phyloP scores from a whole-genome alignment of 92 coral and sea anemone species.

The Umimayanthus chanpuru region DNA sequence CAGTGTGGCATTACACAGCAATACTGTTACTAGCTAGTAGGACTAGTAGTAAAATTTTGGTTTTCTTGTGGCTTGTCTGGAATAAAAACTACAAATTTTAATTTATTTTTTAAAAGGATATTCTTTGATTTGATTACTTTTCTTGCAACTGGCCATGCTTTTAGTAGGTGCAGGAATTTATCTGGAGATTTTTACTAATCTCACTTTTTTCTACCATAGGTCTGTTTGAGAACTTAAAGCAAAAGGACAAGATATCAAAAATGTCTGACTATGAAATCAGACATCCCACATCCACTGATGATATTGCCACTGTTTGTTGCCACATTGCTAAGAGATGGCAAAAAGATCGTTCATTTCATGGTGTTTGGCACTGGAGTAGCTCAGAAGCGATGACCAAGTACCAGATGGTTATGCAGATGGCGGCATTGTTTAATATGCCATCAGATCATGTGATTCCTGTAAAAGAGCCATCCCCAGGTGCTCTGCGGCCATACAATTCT shows the following conservation, averaged over 20 bases:
- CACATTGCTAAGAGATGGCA: constrained; percentile 60
- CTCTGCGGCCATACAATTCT: constrained; percentile 81
- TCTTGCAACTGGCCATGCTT: too few relatives aligned
- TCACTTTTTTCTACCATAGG: constrained; percentile 37
- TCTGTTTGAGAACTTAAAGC: constrained; percentile 64
- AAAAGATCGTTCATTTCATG: constrained; percentile 46
- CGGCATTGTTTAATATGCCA: constrained; percentile 67
- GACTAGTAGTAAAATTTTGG: too few relatives aligned
- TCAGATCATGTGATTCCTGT: constrained; percentile 70
- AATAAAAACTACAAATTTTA: too few relatives aligned
- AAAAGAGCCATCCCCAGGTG: constrained; percentile 69
- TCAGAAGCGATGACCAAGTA: constrained; percentile 83
- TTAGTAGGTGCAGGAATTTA: background rate
- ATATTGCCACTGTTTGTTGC: constrained; percentile 67
- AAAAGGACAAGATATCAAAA: constrained; percentile 49
- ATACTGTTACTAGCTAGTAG: too few relatives aligned
- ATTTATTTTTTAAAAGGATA: too few relatives aligned
- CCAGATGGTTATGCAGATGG: constrained; percentile 74
- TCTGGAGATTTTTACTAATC: too few relatives aligned
- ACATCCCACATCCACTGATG: constrained; percentile 80
- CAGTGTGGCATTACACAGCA: too few relatives aligned
- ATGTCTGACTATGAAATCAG: constrained; percentile 83
- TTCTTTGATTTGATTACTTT: too few relatives aligned
- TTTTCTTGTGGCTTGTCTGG: too few relatives aligned
- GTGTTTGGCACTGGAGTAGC: constrained; percentile 87